Base-by-base conservation (phyloP, 2,797 vertebrate species). In the Hydrocynus forskahlii region DNA sequence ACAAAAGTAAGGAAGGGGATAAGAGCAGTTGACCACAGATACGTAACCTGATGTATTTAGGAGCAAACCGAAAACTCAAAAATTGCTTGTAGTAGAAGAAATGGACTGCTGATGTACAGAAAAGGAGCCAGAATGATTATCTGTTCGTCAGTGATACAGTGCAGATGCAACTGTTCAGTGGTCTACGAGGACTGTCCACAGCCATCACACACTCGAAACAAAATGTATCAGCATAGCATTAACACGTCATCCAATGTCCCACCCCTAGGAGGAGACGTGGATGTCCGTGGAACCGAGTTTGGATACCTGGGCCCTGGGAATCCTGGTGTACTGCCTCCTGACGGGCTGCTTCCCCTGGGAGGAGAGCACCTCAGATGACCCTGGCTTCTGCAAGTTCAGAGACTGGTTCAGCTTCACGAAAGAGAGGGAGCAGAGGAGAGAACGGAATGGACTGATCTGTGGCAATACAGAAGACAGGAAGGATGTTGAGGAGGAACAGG, bases 281-380 rank as follows among this genome's bases (percentile, higher is more conserved):
- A 90, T 96, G 63, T 93, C 95, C 25, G 96, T 98, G 0, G 95
- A 98, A 78, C 86, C 95, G 12, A 92, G 93, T 67, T 89, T 98
- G 76, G 98, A 99, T 0, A 96, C 95, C 86, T 99, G 98, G 98
- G 96, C 96, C 0, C 95, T 99, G 0, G 98, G 98, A 0, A 94
- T 99, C 4, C 93, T 99, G 40, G 86, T 95, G 7, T 99, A 97
- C 90, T 99, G 97, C 89, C 91, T 99, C 8, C 91, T 99, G 63
- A 99, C 98, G 0, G 94, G 97, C 73, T 97, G 97, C 87, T 99
- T 99, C 89, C 98, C 98, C 75, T 99, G 97, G 97, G 96, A 97
- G 84, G 96, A 97, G 89, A 97, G 92, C 86, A 92, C 96, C 67
- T 86, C 87, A 0, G 91, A 95, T 0, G 97, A 99, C 88, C 92